Conservation (phyloP, 2,797 vertebrate species). For the Ceyx erithaca region DNA sequence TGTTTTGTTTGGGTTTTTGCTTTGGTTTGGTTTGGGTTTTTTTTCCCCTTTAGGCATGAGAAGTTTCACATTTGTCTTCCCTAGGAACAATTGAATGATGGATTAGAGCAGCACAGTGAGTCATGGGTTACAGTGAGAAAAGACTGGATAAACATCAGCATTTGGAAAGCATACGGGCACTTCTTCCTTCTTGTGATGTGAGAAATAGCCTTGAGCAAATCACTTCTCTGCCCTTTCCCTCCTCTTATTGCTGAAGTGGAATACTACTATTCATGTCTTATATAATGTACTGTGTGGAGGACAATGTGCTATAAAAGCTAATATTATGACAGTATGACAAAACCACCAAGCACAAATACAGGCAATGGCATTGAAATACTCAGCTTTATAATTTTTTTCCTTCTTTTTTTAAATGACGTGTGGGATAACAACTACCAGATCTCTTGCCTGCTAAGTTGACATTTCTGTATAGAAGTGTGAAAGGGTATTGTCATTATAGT, state of each 20-base stretch:
- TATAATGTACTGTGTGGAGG: neutral
- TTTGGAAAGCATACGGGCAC: neutral
- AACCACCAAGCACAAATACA: neutral
- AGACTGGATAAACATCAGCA: neutral
- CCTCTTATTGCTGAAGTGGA: neutral
- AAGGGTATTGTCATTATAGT: neutral
- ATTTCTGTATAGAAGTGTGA: neutral
- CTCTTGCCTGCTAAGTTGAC: neutral
- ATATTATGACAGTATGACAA: neutral
- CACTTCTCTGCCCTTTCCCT: neutral
- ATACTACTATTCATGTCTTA: neutral
- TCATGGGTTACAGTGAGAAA: neutral
- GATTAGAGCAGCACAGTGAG: neutral
- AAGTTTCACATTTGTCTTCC: neutral
- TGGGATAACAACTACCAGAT: neutral
- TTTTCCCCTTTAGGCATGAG: neutral
- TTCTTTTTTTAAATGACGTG: neutral
- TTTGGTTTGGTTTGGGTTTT: neutral
- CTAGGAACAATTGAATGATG: neutral
- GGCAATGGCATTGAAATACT: neutral
- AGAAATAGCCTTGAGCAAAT: neutral
- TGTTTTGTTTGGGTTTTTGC: accelerated
- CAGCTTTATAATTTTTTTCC: neutral
- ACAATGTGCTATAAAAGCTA: neutral
- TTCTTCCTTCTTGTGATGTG: neutral